Percentiles rank a stretch among this genome's conserved stretches.
Conservation (phyloP, 2,888 invertebrate genomes). For the Sussaba pulchella region DNA sequence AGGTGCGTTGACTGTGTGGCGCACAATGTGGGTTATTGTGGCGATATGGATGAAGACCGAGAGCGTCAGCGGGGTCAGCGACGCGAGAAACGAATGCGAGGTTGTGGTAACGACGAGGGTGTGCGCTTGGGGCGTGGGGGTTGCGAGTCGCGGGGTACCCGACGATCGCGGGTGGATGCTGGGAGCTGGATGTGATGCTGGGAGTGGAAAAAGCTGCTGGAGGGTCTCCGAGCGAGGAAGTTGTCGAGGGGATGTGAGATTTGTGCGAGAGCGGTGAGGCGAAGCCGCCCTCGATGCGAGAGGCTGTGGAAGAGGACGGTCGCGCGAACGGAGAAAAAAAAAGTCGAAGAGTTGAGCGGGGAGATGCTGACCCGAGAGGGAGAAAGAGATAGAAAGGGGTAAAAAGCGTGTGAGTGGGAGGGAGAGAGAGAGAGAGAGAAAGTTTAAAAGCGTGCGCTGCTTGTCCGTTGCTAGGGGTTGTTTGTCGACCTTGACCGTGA, state of each 20-base stretch:
- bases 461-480: conserved; percentile 69
- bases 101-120: not conserved
- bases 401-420: not conserved
- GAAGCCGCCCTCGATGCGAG: conserved; percentile 1
- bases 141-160: not conserved
- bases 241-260: not conserved
- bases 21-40: not conserved
- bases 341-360: conserved; percentile 7
- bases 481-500: conserved; percentile 77
- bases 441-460: conserved; percentile 30
- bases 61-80: conserved; percentile 20
- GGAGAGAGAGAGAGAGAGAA: conserved; percentile 1
- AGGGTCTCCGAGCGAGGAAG: not conserved
- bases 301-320: conserved; percentile 3
- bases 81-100: conserved; percentile 44
- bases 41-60: conserved; percentile 8
- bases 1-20: not conserved
- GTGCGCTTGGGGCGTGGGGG: not conserved
- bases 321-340: not conserved
- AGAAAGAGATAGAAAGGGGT: conserved; percentile 15
- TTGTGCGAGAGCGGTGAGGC: conserved; percentile 5
- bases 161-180: not conserved
- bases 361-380: conserved; percentile 6
- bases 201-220: not conserved
- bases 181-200: not conserved